phyloP scores from a whole-genome alignment of 2,113 vertebrate genomes.

The Epinephelus fuscoguttatus region DNA sequence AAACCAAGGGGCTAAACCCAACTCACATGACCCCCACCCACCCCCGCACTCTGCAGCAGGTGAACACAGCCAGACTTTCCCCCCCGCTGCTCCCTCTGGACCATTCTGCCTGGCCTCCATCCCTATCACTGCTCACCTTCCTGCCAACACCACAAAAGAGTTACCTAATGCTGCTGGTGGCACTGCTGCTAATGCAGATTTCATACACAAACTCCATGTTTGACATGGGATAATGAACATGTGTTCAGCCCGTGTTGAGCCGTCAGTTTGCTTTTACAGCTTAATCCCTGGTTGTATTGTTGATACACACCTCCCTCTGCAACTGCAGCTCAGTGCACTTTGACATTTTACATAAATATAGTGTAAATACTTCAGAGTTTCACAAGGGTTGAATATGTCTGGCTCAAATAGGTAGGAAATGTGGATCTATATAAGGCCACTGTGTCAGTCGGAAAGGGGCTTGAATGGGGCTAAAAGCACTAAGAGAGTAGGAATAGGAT shows the following conservation, averaged over 20 bases:
- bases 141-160: slow-evolving; percentile 13
- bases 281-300: slow-evolving; percentile 11
- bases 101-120: slow-evolving; percentile 6
- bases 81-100: neutral
- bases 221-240: slow-evolving; percentile 24
- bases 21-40: slow-evolving; percentile 48
- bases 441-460: neutral
- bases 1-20: slow-evolving; percentile 32
- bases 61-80: slow-evolving; percentile 16
- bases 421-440: neutral
- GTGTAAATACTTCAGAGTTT: neutral
- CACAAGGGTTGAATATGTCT: no score
- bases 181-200: slow-evolving; percentile 19
- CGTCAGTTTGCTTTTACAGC: neutral
- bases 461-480: neutral
- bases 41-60: slow-evolving; percentile 4
- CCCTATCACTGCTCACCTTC: slow-evolving; percentile 1
- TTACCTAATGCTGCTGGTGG: neutral
- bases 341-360: neutral
- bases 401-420: no score
- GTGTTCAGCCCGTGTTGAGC: neutral
- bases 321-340: neutral
- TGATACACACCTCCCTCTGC: slow-evolving; percentile 1
- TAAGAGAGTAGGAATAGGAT: neutral
- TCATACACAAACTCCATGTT: slow-evolving; percentile 11